Conservation (phyloP, 1,140 invertebrate genomes). For the Anastatus disparis region DNA sequence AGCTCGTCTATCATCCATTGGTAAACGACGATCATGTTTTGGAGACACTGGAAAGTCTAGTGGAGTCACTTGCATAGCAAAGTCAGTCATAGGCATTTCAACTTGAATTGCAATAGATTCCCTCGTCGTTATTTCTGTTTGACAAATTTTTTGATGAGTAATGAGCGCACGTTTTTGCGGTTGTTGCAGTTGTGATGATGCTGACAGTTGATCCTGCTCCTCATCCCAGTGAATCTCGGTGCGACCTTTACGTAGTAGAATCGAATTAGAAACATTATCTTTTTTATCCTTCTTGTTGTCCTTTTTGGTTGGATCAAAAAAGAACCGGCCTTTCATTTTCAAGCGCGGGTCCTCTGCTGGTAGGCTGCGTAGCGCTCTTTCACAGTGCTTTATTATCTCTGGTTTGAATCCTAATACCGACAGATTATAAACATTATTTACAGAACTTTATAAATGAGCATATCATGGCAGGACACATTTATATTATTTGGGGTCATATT, state of each 20-base stretch:
- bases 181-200: not conserved
- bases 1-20: not conserved
- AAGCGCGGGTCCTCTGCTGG: slow-evolving; percentile 63
- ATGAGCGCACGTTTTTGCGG: slow-evolving; percentile 43
- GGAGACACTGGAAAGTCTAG: too few species aligned
- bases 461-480: too few species aligned
- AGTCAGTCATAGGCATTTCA: slow-evolving; percentile 40
- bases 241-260: slow-evolving; percentile 55
- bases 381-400: slow-evolving; percentile 62
- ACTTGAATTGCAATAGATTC: slow-evolving; percentile 50
- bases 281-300: slow-evolving; percentile 34
- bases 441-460: too few species aligned
- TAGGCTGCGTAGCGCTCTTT: slow-evolving; percentile 58
- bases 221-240: slow-evolving; percentile 60
- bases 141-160: slow-evolving; percentile 63
- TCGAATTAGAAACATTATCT: slow-evolving; percentile 54
- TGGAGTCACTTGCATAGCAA: slow-evolving; percentile 53
- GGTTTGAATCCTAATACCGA: slow-evolving; percentile 59
- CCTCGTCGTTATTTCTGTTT: slow-evolving; percentile 55
- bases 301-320: slow-evolving; percentile 57
- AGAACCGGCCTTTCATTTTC: slow-evolving; percentile 64
- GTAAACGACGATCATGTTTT: not conserved
- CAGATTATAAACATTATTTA: too few species aligned
- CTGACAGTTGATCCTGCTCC: slow-evolving; percentile 34
- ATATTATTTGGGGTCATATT: too few species aligned